Percentiles rank a stretch among this genome's conserved stretches.
These are phyloP conservation scores for Eurytoma adleriae DNA, from an alignment of 2,888 invertebrate species.

Conservation along the genomic window DNA sequence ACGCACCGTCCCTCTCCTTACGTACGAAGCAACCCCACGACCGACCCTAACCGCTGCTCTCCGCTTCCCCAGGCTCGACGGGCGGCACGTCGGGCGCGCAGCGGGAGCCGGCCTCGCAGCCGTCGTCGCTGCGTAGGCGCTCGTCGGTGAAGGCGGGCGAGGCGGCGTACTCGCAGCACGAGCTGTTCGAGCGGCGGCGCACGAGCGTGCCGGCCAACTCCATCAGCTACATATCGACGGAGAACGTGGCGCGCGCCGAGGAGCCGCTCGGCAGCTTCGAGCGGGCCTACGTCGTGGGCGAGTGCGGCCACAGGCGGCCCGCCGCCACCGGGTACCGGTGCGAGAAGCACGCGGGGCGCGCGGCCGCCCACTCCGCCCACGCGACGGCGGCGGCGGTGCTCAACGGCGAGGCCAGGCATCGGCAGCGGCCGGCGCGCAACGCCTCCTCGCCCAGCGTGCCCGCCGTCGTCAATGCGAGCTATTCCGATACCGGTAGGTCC, in stretches of 20 bases:
- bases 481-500: slow-evolving; percentile 70
- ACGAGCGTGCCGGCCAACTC: slow-evolving; percentile 71
- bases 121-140: slow-evolving; percentile 63
- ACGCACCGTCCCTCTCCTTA: too few relatives aligned
- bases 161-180: slow-evolving; percentile 71
- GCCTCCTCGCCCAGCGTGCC: slow-evolving; percentile 73
- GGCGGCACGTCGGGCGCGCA: background rate
- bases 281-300: slow-evolving; percentile 68
- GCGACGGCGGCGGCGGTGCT: slow-evolving; percentile 65
- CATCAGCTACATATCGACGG: slow-evolving; percentile 72
- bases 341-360: slow-evolving; percentile 71
- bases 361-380: slow-evolving; percentile 60
- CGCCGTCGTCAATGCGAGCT: slow-evolving; percentile 70
- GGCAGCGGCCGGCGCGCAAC: slow-evolving; percentile 62
- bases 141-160: slow-evolving; percentile 72
- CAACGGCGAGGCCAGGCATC: slow-evolving; percentile 67
- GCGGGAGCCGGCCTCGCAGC: slow-evolving; percentile 38
- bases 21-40: background rate
- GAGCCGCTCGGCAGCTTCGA: slow-evolving; percentile 66
- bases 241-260: slow-evolving; percentile 69
- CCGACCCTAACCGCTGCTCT: background rate
- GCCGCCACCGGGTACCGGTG: slow-evolving; percentile 71
- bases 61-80: background rate
- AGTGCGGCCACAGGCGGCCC: slow-evolving; percentile 69
- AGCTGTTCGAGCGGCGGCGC: slow-evolving; percentile 71